A percentile compares a stretch with the other conserved stretches of the same genome.
These are phyloP conservation scores for Podargus strigoides DNA, from an alignment of 2,797 vertebrate genomes.

Conservation along the genomic window DNA sequence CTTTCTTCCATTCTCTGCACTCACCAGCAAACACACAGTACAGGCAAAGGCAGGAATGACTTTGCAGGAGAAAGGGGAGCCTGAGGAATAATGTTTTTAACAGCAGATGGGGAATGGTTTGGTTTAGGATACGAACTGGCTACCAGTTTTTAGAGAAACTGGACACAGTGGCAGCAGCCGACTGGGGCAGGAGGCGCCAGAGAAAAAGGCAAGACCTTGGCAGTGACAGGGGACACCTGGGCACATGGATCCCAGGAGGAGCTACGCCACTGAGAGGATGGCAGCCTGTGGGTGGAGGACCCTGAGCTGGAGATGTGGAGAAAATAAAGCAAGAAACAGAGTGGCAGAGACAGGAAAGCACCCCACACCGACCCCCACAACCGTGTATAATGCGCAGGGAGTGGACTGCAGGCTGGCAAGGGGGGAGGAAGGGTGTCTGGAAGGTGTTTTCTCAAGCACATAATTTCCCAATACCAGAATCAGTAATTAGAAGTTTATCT, in stretches of 20 bases:
- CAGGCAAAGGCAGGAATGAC: not conserved
- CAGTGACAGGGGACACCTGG: not conserved
- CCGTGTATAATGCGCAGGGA: not conserved
- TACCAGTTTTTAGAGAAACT: not conserved
- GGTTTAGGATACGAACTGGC: not conserved
- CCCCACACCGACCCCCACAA: not conserved
- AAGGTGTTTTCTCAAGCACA: not conserved
- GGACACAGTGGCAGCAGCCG: not conserved
- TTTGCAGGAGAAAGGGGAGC: not conserved
- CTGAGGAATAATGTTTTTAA: not conserved
- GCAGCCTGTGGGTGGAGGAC: not conserved
- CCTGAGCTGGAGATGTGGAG: not conserved
- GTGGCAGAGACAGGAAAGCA: not conserved
- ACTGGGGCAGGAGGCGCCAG: not conserved
- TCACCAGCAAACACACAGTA: not conserved
- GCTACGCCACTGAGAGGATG: not conserved
- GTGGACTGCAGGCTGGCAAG: not conserved
- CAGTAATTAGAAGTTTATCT: not conserved
- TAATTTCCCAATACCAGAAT: not conserved
- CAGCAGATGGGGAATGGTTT: not conserved
- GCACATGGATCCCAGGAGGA: not conserved
- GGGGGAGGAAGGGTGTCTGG: not conserved
- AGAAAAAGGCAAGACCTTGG: not conserved
- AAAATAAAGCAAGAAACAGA: not conserved
- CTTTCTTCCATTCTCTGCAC: not conserved